These are phyloP conservation scores for Callosobruchus maculatus DNA, from an alignment of 2,888 invertebrate genomes.

Conservation along the genomic window DNA sequence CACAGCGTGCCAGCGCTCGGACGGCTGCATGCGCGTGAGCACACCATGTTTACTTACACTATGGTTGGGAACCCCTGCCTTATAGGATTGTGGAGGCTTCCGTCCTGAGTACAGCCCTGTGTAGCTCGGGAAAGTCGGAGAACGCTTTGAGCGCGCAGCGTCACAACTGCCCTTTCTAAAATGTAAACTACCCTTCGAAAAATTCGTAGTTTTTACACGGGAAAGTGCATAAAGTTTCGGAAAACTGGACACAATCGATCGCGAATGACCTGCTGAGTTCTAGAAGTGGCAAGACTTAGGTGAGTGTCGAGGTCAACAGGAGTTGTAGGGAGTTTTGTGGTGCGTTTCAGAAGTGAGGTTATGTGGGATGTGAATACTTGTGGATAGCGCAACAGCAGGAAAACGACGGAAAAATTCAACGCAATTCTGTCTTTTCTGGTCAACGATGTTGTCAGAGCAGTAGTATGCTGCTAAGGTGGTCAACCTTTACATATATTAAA, in stretches of 20 bases:
- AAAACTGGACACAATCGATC: neutral
- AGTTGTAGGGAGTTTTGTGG: neutral
- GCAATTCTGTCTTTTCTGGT: neutral
- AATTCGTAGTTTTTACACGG: neutral
- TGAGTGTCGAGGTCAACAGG: neutral
- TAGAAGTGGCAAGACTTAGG: neutral
- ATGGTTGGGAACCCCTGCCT: no score
- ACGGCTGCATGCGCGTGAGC: no score
- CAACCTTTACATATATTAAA: neutral
- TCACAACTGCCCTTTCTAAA: neutral
- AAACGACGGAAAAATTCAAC: neutral
- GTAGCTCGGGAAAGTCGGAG: neutral
- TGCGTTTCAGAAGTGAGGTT: neutral
- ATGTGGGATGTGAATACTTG: neutral
- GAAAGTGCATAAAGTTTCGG: neutral
- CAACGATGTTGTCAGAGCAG: neutral
- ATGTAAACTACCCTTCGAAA: neutral
- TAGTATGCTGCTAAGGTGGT: neutral
- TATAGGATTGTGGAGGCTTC: neutral
- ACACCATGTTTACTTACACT: no score
- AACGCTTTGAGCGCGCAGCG: neutral
- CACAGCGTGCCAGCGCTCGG: no score
- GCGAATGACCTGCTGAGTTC: neutral
- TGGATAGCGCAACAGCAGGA: neutral
- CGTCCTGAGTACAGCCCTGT: neutral